Evolutionary conservation across 2,888 invertebrate genomes (phyloP).

Genomic region (Hydriomena furcata): DNA sequence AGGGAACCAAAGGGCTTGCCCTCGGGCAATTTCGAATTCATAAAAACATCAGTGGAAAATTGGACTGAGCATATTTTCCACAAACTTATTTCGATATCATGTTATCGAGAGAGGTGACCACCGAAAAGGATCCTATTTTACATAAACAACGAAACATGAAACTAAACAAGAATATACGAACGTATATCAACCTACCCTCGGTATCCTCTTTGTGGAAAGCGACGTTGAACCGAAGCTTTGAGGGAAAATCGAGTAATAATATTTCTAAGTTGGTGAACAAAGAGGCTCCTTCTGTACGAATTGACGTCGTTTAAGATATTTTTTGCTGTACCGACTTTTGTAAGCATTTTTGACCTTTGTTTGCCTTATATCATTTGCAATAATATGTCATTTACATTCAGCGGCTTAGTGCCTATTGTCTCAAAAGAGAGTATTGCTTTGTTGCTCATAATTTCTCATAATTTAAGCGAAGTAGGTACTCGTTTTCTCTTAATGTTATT

Average conservation of each 20-base stretch:
- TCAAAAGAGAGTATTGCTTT: no score
- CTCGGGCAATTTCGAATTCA: slow-evolving; percentile 52
- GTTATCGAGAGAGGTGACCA: slow-evolving; percentile 49
- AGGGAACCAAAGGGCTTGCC: slow-evolving; percentile 27
- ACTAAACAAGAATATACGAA: slow-evolving; percentile 51
- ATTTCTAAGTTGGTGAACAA: slow-evolving; percentile 74
- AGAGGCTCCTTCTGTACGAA: slow-evolving; percentile 57
- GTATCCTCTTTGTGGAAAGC: slow-evolving; percentile 49
- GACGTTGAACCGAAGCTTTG: slow-evolving; percentile 52
- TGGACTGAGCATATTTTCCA: slow-evolving; percentile 49
- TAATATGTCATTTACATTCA: no score
- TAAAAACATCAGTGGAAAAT: slow-evolving; percentile 56
- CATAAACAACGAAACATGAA: slow-evolving; percentile 58
- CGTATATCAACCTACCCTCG: slow-evolving; percentile 45
- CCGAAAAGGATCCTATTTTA: slow-evolving; percentile 31
- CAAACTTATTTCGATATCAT: slow-evolving; percentile 47
- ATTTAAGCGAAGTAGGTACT: neutral
- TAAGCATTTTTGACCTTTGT: no score
- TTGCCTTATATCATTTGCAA: no score
- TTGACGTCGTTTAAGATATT: slow-evolving; percentile 44
- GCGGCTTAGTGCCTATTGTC: no score
- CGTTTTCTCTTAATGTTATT: neutral
- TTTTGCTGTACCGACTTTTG: no score
- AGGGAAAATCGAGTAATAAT: slow-evolving; percentile 68
- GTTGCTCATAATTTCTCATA: slow-evolving; percentile 21